Conservation (phyloP, 2,797 vertebrate genomes). For the Sebastes ruberrimus region DNA sequence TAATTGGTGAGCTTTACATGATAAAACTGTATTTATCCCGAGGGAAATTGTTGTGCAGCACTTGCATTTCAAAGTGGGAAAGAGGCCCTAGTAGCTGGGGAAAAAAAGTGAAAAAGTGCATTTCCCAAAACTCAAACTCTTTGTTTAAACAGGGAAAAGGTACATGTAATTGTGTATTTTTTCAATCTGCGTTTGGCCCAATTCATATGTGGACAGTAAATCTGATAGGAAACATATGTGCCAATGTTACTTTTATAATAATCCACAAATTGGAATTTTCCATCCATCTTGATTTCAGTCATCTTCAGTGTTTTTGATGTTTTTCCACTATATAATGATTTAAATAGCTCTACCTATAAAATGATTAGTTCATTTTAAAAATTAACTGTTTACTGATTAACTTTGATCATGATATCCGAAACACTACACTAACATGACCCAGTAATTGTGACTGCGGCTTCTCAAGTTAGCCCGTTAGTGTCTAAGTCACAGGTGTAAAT, state of each 20-base stretch:
- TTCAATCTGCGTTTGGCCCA: neutral
- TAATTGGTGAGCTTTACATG: neutral
- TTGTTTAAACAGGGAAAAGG: neutral
- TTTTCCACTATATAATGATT: neutral
- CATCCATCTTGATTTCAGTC: neutral
- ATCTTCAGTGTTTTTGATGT: neutral
- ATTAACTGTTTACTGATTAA: neutral
- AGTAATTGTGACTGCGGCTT: conserved; percentile 10
- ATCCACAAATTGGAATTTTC: neutral
- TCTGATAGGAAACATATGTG: too few relatives aligned
- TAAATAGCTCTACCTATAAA: neutral
- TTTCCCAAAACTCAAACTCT: neutral
- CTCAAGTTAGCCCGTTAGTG: conserved; percentile 10
- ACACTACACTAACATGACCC: conserved; percentile 6
- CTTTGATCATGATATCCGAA: neutral
- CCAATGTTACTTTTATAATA: neutral
- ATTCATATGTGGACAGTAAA: neutral
- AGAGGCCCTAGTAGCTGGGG: too few relatives aligned
- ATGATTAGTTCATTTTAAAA: neutral
- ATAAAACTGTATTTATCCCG: neutral
- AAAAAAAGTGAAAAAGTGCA: neutral
- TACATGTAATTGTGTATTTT: neutral
- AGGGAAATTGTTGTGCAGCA: neutral
- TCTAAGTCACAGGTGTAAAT: conserved; percentile 9
- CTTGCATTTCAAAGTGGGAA: too few relatives aligned